Base-by-base conservation (phyloP, 2,888 invertebrate genomes). In the Zele albiditarsus region DNA sequence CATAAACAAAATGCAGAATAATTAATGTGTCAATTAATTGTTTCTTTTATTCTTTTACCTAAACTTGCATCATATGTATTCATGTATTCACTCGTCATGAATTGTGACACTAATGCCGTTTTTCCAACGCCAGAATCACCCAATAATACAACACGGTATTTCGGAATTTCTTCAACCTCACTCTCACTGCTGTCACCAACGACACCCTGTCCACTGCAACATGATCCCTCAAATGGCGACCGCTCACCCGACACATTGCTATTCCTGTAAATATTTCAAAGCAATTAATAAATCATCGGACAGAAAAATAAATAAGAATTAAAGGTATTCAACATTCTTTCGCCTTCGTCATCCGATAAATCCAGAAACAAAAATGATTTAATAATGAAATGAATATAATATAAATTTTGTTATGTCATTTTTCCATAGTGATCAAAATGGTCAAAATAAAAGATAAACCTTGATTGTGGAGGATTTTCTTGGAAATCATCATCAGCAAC, bases 31-130 rank as follows among this genome's bases (percentile, higher is more conserved):
- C 28, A 31, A 70, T 65, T 53, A 42, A n/a, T 27, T 1, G 5
- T 46, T 25, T 27, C 14, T 46, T 8, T 42, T 31, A 31, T 42
- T 25, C 23, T 90, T 93, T 94, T 90, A 96, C 96, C 96, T 86
- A 96, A 90, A 85, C 96, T 97, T 1, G 96, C 96, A 87, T 97
- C 97, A 89, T 97, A 97, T 0, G 97, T 97, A 90, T 97, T 97
- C 94, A 97, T 96, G 87, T 97, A 97, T 86, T 97, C 97, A 80
- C 97, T 97, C 38, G 97, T 97, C 96, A 97, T 97, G 88, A 98
- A 97, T 87, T 98, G 97, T 0, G 95, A 95, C 1, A 97, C 96
- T 31, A 98, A 91, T 1, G 97, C 96, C 0, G 96, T 95, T 90
- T 97, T 98, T 2, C 98, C 97, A 20, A 97, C 97, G 0, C 96